Evolutionary conservation across 2,888 invertebrate species (phyloP), one percentile per base, ranked within the genome.

Genomic region (Amphiduros pacificus): DNA sequence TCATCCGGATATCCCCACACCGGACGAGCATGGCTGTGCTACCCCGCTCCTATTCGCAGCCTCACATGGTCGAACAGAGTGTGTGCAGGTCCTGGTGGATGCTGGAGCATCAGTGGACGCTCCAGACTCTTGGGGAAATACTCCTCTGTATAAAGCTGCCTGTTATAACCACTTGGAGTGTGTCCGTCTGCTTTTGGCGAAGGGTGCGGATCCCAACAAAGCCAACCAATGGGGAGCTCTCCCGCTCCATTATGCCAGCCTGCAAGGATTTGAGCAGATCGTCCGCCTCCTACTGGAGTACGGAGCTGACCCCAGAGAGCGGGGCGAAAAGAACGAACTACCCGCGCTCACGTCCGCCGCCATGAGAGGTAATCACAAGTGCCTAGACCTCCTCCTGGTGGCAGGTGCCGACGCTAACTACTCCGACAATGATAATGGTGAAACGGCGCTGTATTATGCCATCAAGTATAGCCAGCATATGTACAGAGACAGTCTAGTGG

Each of bases 151-250:
- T 36, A 66, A 66, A 48, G 63, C 66, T 1, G 44, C 63, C 22
- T 54, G 52, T 11, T 63, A 93, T 77, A 90, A 90, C 68, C 91
- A 93, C 78, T 89, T 89, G 76, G 84, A 85, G 56, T 85, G 86
- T 62, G 85, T 85, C 11, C 77, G 80, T 71, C 84, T 91, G 40
- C 85, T 94, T 2, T 84, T 94, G 27, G 90, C 92, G 74, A 87
- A 90, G 69, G 93, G 94, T 0, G 94, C 94, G 0, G 90, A 93
- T 81, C 91, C 93, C 4, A 93, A 94, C 83, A 92, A 14, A 2
- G 41, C 54, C 50, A 66, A 66, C 59, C 40, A 54, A 26, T 66
- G 66, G 66, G 66, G 63, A 1, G 63, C 61, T 28, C 36, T 58
- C 20, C 63, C 66, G 4, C 29, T 66, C 17, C 66, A 66, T 28